Evolutionary conservation across 2,797 vertebrate species (phyloP).

Genomic region (Lindbergichthys nudifrons): DNA sequence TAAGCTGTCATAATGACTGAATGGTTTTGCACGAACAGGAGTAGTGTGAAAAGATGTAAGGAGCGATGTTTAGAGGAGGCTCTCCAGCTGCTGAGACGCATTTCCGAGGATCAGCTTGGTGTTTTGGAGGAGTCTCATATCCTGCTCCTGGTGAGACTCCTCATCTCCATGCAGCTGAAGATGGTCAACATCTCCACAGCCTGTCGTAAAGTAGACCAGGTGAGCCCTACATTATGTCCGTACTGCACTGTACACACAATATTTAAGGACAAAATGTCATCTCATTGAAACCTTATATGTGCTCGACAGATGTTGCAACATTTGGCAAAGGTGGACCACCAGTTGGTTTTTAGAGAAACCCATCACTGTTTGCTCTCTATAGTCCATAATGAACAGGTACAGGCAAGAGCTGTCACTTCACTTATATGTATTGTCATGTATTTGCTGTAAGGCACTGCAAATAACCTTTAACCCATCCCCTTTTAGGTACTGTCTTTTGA

Average conservation of each 20-base stretch:
- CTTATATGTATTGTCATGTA: not conserved
- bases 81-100: conserved; percentile 70
- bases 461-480: conserved; percentile 18
- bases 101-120: conserved; percentile 70
- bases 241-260: not conserved
- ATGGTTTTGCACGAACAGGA: conserved; percentile 74
- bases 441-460: not conserved
- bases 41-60: conserved; percentile 83
- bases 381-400: conserved; percentile 76
- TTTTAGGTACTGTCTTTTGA: conserved; percentile 77
- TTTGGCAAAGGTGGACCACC: conserved; percentile 73
- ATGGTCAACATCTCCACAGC: conserved; percentile 82
- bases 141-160: conserved; percentile 80
- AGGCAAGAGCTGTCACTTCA: not conserved
- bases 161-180: conserved; percentile 86
- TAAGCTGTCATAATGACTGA: not conserved
- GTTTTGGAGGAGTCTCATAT: conserved; percentile 58
- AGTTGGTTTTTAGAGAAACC: conserved; percentile 78
- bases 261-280: not conserved
- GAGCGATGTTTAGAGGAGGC: conserved; percentile 89
- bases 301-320: conserved; percentile 82
- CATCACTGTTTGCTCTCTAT: conserved; percentile 63
- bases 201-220: conserved; percentile 91
- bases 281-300: not conserved
- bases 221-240: conserved; percentile 39